A percentile compares a stretch with the other conserved stretches of the same genome.
Conservation (phyloP, 1,140 invertebrate genomes). For the Notospermus geniculatus region DNA sequence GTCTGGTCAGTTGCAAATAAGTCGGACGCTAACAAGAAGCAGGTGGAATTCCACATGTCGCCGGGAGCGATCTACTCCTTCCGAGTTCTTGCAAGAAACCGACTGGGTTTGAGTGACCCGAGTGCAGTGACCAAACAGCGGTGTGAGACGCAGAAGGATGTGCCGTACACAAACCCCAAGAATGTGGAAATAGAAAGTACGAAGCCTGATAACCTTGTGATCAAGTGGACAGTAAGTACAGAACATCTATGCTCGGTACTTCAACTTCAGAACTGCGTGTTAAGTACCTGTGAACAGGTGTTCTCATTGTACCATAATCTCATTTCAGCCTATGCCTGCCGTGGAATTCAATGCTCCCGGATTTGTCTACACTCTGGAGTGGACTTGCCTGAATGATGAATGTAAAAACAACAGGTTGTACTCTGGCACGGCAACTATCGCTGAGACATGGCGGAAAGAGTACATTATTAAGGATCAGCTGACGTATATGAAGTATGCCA, state of each 20-base stretch:
- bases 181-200: conserved; percentile 89
- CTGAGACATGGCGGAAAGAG: conserved; percentile 54
- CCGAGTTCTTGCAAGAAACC: conserved; percentile 88
- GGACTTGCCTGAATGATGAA: background rate
- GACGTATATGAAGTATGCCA: conserved; percentile 87
- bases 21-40: background rate
- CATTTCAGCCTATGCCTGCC: conserved; percentile 79
- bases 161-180: conserved; percentile 91
- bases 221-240: conserved; percentile 83
- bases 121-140: conserved; percentile 71
- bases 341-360: conserved; percentile 94
- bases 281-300: too few relatives aligned
- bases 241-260: too few relatives aligned
- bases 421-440: conserved; percentile 4
- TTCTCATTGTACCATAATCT: background rate
- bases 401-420: background rate
- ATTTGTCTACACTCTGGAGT: conserved; percentile 88
- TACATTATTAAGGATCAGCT: conserved; percentile 75
- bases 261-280: too few relatives aligned
- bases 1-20: conserved; percentile 68
- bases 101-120: conserved; percentile 84
- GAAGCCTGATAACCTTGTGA: conserved; percentile 84
- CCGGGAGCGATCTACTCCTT: conserved; percentile 97
- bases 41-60: conserved; percentile 61
- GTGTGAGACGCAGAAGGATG: conserved; percentile 83